Evolutionary conservation across 2,888 invertebrate genomes (phyloP).

Genomic region (Listrodromus nycthemerus): DNA sequence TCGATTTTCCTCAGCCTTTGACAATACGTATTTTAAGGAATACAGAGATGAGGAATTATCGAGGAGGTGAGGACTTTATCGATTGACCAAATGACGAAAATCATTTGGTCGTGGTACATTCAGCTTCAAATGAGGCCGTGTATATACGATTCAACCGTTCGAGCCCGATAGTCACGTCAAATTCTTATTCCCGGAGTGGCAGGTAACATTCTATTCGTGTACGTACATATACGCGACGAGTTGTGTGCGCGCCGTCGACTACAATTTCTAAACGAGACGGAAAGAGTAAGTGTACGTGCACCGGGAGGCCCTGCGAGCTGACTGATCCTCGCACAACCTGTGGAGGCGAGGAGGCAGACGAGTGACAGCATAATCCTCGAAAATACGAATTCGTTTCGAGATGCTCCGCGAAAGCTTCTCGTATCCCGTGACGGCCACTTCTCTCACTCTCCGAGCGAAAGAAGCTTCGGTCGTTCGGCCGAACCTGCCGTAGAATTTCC

Average conservation of each 20-base stretch:
- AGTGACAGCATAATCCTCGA: conserved; percentile 64
- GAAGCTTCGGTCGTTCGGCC: conserved; percentile 35
- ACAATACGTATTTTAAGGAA: neutral
- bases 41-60: no score
- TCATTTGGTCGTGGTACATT: no score
- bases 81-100: no score
- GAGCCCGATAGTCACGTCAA: neutral
- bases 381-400: conserved; percentile 54
- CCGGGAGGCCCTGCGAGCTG: conserved; percentile 11
- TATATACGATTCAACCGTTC: conserved; percentile 14
- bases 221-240: conserved; percentile 5
- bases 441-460: conserved; percentile 37
- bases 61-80: no score
- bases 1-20: neutral
- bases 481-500: conserved; percentile 18
- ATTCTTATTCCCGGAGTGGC: conserved; percentile 7
- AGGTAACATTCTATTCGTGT: conserved; percentile 28
- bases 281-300: neutral
- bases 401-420: conserved; percentile 48
- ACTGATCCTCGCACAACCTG: conserved; percentile 41
- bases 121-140: neutral
- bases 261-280: conserved; percentile 15
- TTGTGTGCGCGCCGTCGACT: conserved; percentile 1
- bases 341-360: conserved; percentile 45
- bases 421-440: conserved; percentile 53